Evolutionary conservation across 1,140 invertebrate species (phyloP), one percentile per base, ranked within the genome.

Genomic region (Condylostylus longicornis): DNA sequence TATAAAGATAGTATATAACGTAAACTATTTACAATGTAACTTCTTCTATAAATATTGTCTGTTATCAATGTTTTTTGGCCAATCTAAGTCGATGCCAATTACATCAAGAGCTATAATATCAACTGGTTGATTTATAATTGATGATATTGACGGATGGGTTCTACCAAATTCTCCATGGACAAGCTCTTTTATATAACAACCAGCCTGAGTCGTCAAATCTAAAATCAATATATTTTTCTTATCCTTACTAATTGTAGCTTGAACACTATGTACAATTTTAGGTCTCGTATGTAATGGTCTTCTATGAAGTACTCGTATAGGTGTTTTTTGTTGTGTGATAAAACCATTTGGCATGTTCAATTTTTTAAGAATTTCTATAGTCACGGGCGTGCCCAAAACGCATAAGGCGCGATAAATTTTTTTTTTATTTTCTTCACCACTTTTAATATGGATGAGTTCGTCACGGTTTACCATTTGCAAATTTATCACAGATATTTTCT

Each of bases 121-220:
- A 18, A 90, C 80, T 54, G 82, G 76, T 41, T 70, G 67, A 23
- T 71, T 65, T 15, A 72, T 43, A 17, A 70, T 63, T 6, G 56
- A 56, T 31, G 56, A 39, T 36, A 72, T 61, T 1, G 71, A 67
- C 1, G 91, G 93, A 10, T 54, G 58, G 1, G 89, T 94, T 27
- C 91, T 67, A 12, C 83, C 81, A 57, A 95, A 84, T 65, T 97
- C 93, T 1, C 91, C 86, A 64, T 97, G 89, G 13, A 93, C 79
- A 69, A 96, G 90, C 66, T 98, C 93, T 65, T 98, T 98, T 0
- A 98, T 75, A 55, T 97, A 97, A 2, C 89, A 95, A 27, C 91
- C 93, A 27, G 91, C 90, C 62, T 94, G 82, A 10, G 88, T 91
- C 33, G 70, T 73, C 1, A 95, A 41, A 42, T 74, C 65, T 4